Conservation (phyloP, 2,888 invertebrate species). For the Eupithecia inturbata region DNA sequence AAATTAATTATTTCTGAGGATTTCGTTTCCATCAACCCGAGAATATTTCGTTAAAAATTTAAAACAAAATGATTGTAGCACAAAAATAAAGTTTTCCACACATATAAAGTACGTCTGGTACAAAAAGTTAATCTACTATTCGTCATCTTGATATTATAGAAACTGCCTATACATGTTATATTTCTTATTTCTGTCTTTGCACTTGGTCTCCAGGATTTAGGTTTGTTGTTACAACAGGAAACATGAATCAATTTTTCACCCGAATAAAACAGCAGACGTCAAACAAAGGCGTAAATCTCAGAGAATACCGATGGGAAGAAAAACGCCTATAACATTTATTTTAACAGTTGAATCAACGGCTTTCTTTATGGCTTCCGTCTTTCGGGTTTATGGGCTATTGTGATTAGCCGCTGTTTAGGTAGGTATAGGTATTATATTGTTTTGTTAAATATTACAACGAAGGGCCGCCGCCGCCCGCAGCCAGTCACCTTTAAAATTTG, state of each 20-base stretch:
- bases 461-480: neutral
- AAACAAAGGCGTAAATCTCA: constrained; percentile 40
- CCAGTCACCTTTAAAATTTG: neutral
- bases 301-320: constrained; percentile 44
- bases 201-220: too few relatives aligned
- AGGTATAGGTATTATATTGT: neutral
- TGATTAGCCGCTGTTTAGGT: constrained; percentile 8
- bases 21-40: neutral
- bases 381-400: constrained; percentile 36
- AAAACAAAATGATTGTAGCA: neutral
- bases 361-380: constrained; percentile 40
- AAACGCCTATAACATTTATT: constrained; percentile 45
- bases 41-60: neutral
- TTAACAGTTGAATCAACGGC: constrained; percentile 44
- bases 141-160: too few relatives aligned
- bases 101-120: neutral
- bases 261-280: constrained; percentile 31
- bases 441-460: neutral
- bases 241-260: neutral
- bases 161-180: neutral
- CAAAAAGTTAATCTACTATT: neutral
- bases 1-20: neutral
- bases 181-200: neutral
- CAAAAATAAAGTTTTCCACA: neutral
- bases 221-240: too few relatives aligned